These are phyloP conservation scores for Griposia aprilina DNA, from an alignment of 2,888 invertebrate genomes.

Conservation along the genomic window DNA sequence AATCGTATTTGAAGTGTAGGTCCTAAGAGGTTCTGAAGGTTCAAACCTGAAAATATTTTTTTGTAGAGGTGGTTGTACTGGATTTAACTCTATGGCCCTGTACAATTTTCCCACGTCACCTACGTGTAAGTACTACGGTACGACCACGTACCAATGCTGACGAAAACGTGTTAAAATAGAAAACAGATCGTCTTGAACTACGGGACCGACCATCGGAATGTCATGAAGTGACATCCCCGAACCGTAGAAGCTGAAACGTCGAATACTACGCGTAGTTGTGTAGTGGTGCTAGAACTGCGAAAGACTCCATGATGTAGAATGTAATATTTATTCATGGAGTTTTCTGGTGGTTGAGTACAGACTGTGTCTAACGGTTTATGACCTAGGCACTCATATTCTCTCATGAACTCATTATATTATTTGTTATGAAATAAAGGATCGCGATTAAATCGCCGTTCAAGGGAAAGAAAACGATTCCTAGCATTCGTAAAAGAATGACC, in stretches of 20 bases:
- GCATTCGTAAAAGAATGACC: neutral
- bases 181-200: slow-evolving; percentile 13
- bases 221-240: neutral
- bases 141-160: neutral
- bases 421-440: neutral
- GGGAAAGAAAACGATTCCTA: neutral
- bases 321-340: slow-evolving; percentile 1
- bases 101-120: too few relatives aligned
- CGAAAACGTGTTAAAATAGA: slow-evolving; percentile 7
- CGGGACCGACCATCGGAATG: slow-evolving; percentile 1
- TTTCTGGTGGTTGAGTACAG: neutral
- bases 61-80: neutral
- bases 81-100: too few relatives aligned
- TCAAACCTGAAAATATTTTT: neutral
- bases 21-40: neutral
- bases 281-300: neutral
- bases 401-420: neutral
- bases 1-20: neutral
- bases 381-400: slow-evolving; percentile 8
- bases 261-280: neutral
- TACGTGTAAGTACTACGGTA: too few relatives aligned
- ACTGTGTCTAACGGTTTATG: slow-evolving; percentile 4
- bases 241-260: neutral
- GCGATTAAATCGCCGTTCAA: neutral
- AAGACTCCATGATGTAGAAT: neutral